Evolutionary conservation across 2,888 invertebrate species (phyloP).

Genomic region (Tachystola acroxantha): DNA sequence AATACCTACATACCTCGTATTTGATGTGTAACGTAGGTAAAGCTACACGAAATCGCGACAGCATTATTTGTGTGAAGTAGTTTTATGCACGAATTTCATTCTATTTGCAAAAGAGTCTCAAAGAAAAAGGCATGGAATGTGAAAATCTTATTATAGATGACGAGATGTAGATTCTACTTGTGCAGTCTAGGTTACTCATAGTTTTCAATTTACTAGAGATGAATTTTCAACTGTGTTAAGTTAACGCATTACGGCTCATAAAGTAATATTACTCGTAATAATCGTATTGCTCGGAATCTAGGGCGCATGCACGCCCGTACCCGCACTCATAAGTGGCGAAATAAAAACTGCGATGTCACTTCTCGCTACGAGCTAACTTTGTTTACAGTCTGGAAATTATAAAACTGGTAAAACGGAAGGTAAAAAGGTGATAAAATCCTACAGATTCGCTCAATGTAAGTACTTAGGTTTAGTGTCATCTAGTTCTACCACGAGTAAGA

Average conservation of each 20-base stretch:
- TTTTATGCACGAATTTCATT: no score
- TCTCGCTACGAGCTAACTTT: constrained; percentile 13
- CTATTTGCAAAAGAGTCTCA: no score
- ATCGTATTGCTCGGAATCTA: constrained; percentile 19
- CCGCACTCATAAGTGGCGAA: constrained; percentile 13
- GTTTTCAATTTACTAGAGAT: no score
- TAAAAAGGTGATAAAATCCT: background rate
- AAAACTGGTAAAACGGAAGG: constrained; percentile 1
- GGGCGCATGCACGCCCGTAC: constrained; percentile 20
- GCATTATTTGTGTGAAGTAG: no score
- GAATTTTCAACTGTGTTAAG: constrained; percentile 12
- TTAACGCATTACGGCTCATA: constrained; percentile 13
- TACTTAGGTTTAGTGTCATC: no score
- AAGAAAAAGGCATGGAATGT: no score
- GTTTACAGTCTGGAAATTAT: constrained; percentile 13
- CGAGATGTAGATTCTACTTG: no score
- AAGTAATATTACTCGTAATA: constrained; percentile 27
- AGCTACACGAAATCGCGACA: no score
- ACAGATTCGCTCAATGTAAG: no score
- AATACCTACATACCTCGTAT: constrained; percentile 1
- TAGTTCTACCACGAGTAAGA: no score
- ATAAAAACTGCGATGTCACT: constrained; percentile 17
- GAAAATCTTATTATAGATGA: no score
- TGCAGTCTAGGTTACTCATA: no score
- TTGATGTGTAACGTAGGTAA: background rate